phyloP scores from a whole-genome alignment of 2,888 invertebrate genomes.

The Bedellia somnulentella region DNA sequence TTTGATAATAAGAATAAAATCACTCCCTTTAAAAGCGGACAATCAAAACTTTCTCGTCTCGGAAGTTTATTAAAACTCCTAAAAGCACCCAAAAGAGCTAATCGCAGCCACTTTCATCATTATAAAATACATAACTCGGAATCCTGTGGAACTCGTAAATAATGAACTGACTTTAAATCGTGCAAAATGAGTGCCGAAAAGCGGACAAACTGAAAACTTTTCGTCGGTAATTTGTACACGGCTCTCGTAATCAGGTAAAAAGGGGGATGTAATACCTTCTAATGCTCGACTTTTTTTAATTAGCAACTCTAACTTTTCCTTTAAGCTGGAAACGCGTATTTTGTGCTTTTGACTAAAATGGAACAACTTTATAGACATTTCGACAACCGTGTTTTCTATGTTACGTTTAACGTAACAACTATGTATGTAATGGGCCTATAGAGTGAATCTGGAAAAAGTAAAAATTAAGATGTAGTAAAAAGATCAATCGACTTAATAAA shows the following conservation, averaged over 20 bases:
- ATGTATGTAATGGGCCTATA: no score
- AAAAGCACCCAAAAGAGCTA: slow-evolving; percentile 4
- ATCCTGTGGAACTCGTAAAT: slow-evolving; percentile 9
- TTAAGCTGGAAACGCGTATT: no score
- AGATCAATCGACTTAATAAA: no score
- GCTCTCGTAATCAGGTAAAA: slow-evolving; percentile 17
- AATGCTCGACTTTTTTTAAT: slow-evolving; percentile 20
- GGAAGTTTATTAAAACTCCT: slow-evolving; percentile 4
- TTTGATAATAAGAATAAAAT: background rate
- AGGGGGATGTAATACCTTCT: slow-evolving; percentile 15
- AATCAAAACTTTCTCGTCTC: background rate
- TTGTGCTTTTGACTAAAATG: no score
- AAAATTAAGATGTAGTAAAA: no score
- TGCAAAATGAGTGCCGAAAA: slow-evolving; percentile 5
- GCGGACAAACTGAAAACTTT: slow-evolving; percentile 1
- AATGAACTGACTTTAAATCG: slow-evolving; percentile 8
- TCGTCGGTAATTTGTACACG: slow-evolving; percentile 6
- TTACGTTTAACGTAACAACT: no score
- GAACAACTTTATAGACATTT: no score
- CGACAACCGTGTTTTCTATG: no score
- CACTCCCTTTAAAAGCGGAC: background rate
- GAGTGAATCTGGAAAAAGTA: no score
- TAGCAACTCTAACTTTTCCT: slow-evolving; percentile 15
- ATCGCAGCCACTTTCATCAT: slow-evolving; percentile 5
- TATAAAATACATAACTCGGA: slow-evolving; percentile 5